Base-by-base conservation (phyloP, 2,113 vertebrate species). In the Conger conger region DNA sequence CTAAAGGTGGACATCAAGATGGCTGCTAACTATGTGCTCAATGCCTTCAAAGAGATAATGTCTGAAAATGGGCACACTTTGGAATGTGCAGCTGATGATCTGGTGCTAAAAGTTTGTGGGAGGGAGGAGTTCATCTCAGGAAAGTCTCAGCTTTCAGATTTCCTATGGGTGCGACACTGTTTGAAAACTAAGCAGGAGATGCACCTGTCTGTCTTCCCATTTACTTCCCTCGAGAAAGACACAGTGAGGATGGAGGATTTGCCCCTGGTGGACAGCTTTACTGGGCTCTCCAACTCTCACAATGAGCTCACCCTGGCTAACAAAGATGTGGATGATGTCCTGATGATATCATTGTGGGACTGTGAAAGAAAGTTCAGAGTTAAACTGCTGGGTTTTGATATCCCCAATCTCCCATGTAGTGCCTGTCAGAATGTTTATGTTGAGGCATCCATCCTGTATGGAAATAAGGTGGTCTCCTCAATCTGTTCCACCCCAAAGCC, bases 291-390 rank as follows among this genome's bases (percentile, higher is more conserved):
- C 85, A 93, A 86, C 82, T 94, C 91, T 45, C 95, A 96, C 8
- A 90, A 94, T 16, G 93, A 95, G 30, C 93, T 96, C 33, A 79
- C 91, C n/a, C 86, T 96, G 0, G 80, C 91, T 11, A 89, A 87
- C n/a, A 94, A 94, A 42, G 91, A 95, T 78, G 45, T 94, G 84
- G 93, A 95, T 11, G 93, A 96, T 81, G 93, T 95, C 60, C 88
- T 91, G 76, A 94, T 94, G 93, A 93, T 96, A 83, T 95, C 95
- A 1, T 84, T 96, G 83, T 95, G 93, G 95, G 95, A 96, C 86
- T 96, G 95, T 88, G 86, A 93, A 36, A 89, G 94, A 42, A 93
- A 85, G 5, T 91, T 96, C 63, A 89, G 95, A 13, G 94, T 96
- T 45, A 96, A 96, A 86, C 81, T 96, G 36, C 77, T 96, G 23